Evolutionary conservation across 1,140 invertebrate genomes (phyloP), one percentile per base, ranked within the genome.

Genomic region (Cherax quadricarinatus): DNA sequence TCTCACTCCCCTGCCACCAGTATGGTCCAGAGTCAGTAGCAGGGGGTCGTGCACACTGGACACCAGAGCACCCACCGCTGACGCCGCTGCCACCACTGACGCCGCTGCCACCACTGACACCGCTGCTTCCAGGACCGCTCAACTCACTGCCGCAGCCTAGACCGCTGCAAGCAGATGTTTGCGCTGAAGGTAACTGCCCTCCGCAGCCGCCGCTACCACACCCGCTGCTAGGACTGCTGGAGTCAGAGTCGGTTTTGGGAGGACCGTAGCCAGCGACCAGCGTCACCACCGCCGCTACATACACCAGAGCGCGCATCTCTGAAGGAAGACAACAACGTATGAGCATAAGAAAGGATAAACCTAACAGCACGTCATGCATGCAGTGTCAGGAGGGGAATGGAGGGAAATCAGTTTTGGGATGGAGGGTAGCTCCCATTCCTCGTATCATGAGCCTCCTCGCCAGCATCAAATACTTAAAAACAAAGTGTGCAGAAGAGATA

Each of bases 1-100:
- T 70, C 24, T 86, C 21, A 2, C 79, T 49, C 16, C 89, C 84
- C 57, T 62, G 49, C 89, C 89, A 91, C 89, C 89, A 91, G 89
- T 91, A 91, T 16, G 70, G n/a, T 10, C 83, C 89, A 16, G 57
- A 48, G 30, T 21, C 51, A 6, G 48, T 24, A 4, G 82, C 9
- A 1, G 87, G 14, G 6, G 66, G 4, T 21, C 41, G 48, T 7
- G 70, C 6, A 75, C 14, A 21, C 82, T 41, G 53, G 14, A 57
- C 16, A 1, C 86, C 70, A 51, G 70, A 30, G n/a, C 30, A 57
- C n/a, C 66, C 70, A n/a, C 78, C 60, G 24, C 89, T 49, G 84
- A 78, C 18, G 21, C 60, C 41, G 78, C 48, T 82, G 0, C 51
- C n/a, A 41, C 78, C 16, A 60, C 57, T 24, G 24, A 57, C 60